Conservation (phyloP, 2,888 invertebrate species). For the Erpobdella octoculata region DNA sequence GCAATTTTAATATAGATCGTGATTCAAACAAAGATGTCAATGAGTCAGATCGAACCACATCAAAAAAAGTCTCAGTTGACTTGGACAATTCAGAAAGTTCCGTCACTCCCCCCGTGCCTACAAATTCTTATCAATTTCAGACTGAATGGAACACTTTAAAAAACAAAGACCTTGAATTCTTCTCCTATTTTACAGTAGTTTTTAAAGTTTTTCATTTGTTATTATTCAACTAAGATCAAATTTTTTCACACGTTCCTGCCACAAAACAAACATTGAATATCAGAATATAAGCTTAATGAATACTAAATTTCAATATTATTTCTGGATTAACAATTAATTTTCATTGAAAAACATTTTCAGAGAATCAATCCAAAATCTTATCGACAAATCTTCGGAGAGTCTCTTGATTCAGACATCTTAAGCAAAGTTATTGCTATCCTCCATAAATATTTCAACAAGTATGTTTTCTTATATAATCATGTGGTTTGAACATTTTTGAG, state of each 20-base stretch:
- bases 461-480: slow-evolving; percentile 34
- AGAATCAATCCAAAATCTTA: slow-evolving; percentile 41
- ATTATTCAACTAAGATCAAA: not conserved
- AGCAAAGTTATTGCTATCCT: slow-evolving; percentile 41
- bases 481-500: too few relatives aligned
- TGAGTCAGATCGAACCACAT: not conserved
- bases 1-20: too few relatives aligned
- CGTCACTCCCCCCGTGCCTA: slow-evolving; percentile 36
- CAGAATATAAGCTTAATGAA: not conserved
- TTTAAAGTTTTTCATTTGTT: not conserved
- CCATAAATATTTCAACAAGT: slow-evolving; percentile 41
- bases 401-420: slow-evolving; percentile 44
- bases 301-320: not conserved
- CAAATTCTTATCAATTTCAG: slow-evolving; percentile 47
- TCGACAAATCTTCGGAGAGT: slow-evolving; percentile 44
- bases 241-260: not conserved
- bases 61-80: not conserved
- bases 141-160: slow-evolving; percentile 45
- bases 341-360: slow-evolving; percentile 37
- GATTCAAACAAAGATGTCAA: not conserved
- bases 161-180: slow-evolving; percentile 41
- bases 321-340: not conserved
- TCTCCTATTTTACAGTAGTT: slow-evolving; percentile 45
- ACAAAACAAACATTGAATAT: not conserved
- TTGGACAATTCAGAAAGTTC: not conserved